These are phyloP conservation scores for Nerophis ophidion DNA, from an alignment of 2,113 vertebrate genomes.

Conservation along the genomic window DNA sequence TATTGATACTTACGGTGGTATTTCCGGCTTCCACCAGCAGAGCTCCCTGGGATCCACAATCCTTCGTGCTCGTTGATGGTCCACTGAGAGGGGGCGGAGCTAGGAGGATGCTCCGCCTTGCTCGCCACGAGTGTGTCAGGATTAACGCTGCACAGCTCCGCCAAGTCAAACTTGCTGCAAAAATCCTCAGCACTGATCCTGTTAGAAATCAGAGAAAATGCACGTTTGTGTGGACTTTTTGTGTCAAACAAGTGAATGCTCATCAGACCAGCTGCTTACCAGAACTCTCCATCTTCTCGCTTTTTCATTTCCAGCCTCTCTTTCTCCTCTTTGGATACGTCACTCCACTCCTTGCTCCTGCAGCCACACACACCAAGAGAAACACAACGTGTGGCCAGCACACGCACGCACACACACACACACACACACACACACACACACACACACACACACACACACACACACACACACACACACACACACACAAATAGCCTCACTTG, in stretches of 20 bases:
- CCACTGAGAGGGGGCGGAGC: constrained; percentile 42
- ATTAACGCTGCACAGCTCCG: constrained; percentile 73
- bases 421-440: neutral
- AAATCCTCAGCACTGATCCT: constrained; percentile 75
- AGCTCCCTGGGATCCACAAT: constrained; percentile 64
- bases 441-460: neutral
- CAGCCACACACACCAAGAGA: constrained; percentile 7
- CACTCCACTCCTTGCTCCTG: constrained; percentile 69
- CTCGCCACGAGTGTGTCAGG: constrained; percentile 54
- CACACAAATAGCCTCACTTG: constrained; percentile 54
- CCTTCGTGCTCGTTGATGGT: constrained; percentile 66
- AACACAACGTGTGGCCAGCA: neutral
- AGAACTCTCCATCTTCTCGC: constrained; percentile 77
- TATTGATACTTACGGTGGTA: constrained; percentile 42
- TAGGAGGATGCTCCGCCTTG: neutral
- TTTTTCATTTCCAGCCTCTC: constrained; percentile 59
- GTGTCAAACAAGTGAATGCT: neutral
- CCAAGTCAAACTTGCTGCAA: constrained; percentile 55
- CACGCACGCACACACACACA: neutral
- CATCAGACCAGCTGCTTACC: constrained; percentile 47
- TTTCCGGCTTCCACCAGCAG: constrained; percentile 69
- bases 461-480: neutral
- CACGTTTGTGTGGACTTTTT: neutral
- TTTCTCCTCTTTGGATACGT: constrained; percentile 59
- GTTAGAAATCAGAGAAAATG: neutral